Conservation (phyloP, 2,888 invertebrate genomes). For the Saturnia japonica region DNA sequence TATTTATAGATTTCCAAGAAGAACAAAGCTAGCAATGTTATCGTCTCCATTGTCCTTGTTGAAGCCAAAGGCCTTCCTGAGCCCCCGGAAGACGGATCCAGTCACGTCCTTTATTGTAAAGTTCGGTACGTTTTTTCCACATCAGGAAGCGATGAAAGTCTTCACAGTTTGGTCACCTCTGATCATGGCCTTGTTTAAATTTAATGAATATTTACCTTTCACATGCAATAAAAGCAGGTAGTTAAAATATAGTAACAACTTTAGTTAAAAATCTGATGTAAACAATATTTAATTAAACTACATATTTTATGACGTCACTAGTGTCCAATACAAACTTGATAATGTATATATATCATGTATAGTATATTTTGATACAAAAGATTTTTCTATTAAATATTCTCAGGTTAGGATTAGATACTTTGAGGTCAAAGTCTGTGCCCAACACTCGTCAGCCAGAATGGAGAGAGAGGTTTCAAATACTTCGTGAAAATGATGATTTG, state of each 20-base stretch:
- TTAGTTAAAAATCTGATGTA: no score
- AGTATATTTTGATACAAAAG: background rate
- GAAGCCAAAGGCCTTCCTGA: constrained; percentile 63
- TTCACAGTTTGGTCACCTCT: background rate
- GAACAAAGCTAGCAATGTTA: constrained; percentile 29
- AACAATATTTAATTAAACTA: no score
- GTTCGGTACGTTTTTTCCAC: constrained; percentile 48
- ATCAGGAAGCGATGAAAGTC: background rate
- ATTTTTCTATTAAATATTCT: background rate
- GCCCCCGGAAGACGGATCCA: constrained; percentile 54
- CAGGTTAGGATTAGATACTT: constrained; percentile 61
- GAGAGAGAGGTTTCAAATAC: constrained; percentile 63
- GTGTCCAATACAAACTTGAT: no score
- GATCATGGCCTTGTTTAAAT: background rate
- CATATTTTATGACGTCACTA: no score
- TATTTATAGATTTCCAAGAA: constrained; percentile 21
- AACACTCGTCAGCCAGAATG: constrained; percentile 59
- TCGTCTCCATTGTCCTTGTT: constrained; percentile 62
- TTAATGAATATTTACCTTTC: background rate
- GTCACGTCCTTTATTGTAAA: constrained; percentile 62
- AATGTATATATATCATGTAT: no score
- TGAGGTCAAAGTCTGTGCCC: constrained; percentile 59
- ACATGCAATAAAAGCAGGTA: no score
- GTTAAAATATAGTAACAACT: no score
- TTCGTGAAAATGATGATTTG: constrained; percentile 50